Evolutionary conservation across 2,113 vertebrate species (phyloP).

Genomic region (Entomyzon cyanotis): DNA sequence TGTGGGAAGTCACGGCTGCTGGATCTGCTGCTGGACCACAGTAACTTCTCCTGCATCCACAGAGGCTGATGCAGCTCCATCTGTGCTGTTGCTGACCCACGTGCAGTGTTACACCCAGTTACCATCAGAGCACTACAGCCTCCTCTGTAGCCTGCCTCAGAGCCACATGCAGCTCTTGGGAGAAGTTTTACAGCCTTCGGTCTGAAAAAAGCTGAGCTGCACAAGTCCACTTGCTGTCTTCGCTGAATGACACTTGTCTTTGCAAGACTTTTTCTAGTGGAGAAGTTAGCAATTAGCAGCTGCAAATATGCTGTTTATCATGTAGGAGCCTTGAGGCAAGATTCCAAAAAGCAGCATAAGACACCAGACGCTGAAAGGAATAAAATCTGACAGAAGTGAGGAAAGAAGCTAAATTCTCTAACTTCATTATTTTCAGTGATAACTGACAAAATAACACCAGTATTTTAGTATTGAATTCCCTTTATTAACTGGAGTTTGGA

Average conservation of each 20-base stretch:
- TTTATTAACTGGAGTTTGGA: not conserved
- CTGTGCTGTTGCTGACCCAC: not conserved
- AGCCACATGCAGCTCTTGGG: not conserved
- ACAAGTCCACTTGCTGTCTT: not conserved
- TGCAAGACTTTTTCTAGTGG: not conserved
- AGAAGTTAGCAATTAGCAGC: not conserved
- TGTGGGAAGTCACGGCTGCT: not conserved
- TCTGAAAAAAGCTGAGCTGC: not conserved
- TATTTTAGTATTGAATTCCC: not conserved
- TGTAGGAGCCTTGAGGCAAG: not conserved
- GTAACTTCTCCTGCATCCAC: not conserved
- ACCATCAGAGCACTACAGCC: not conserved
- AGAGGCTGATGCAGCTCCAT: not conserved
- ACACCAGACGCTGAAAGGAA: not conserved
- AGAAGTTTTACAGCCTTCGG: not conserved
- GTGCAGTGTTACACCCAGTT: accelerated
- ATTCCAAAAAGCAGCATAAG: not conserved
- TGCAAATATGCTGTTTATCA: not conserved
- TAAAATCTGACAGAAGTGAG: not conserved
- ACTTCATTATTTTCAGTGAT: not conserved
- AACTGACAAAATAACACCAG: not conserved
- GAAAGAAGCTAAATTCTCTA: not conserved
- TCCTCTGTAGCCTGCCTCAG: not conserved
- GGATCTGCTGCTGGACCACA: not conserved
- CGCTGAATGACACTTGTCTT: not conserved